phyloP scores from a whole-genome alignment of 1,140 invertebrate species.

The Steinernema feltiae region DNA sequence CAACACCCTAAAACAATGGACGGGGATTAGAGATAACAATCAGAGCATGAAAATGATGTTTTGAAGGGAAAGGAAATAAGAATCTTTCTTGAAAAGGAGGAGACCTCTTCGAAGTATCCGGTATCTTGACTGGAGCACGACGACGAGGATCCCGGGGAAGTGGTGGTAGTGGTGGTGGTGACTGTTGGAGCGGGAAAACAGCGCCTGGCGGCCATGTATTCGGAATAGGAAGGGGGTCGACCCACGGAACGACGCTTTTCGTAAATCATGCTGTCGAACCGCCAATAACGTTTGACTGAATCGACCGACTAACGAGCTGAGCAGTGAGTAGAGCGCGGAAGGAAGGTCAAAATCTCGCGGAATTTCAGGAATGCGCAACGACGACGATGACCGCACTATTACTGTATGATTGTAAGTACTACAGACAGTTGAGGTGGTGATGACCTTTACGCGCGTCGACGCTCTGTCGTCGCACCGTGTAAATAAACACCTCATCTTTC shows the following conservation, averaged over 20 bases:
- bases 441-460: constrained; percentile 14
- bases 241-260: background rate
- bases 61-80: background rate
- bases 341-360: background rate
- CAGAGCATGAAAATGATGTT: background rate
- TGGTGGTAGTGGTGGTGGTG: background rate
- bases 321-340: background rate
- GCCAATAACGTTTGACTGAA: background rate
- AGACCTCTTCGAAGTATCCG: constrained; percentile 6
- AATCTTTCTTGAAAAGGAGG: background rate
- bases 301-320: background rate
- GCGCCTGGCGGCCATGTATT: background rate
- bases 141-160: background rate
- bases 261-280: background rate
- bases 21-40: background rate
- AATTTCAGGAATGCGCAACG: constrained; percentile 1
- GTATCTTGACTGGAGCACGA: background rate
- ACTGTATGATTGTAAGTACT: background rate
- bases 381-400: background rate
- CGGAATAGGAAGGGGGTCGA: background rate
- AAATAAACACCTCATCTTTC: constrained; percentile 7
- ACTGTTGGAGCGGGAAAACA: background rate
- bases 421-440: background rate
- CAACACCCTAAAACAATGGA: constrained; percentile 38
- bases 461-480: background rate